These are phyloP conservation scores for Sinelater perroti DNA, from an alignment of 2,888 invertebrate species.

Conservation along the genomic window DNA sequence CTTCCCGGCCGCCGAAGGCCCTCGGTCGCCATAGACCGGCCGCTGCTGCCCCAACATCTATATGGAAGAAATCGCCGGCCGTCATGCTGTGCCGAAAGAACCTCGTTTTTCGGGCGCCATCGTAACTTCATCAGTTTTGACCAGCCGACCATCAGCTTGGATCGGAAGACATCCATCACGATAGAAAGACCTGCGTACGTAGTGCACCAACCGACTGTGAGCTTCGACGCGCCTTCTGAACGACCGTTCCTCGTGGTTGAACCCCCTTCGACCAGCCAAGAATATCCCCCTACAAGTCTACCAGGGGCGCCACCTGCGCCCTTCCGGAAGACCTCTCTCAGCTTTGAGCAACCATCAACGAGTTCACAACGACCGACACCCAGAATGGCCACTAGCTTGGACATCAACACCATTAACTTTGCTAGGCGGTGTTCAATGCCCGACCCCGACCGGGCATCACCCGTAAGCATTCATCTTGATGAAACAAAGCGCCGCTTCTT, in stretches of 20 bases:
- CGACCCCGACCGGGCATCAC: constrained; percentile 42
- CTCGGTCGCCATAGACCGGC: constrained; percentile 54
- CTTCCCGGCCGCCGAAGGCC: constrained; percentile 48
- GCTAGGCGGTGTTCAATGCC: constrained; percentile 49
- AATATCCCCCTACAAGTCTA: constrained; percentile 32
- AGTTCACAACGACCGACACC: constrained; percentile 46
- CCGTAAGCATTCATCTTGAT: constrained; percentile 54
- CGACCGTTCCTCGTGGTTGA: constrained; percentile 43
- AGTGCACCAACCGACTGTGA: constrained; percentile 39
- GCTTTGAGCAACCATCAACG: constrained; percentile 55
- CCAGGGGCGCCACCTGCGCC: constrained; percentile 31
- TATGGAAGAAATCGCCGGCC: constrained; percentile 51
- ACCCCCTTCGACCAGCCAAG: constrained; percentile 35
- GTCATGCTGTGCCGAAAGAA: constrained; percentile 56
- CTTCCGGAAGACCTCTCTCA: constrained; percentile 53
- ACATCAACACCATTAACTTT: constrained; percentile 48
- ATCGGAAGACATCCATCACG: constrained; percentile 49
- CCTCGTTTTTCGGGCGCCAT: constrained; percentile 44
- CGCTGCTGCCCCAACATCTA: constrained; percentile 46
- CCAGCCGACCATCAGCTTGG: constrained; percentile 47
- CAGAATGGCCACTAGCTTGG: constrained; percentile 56
- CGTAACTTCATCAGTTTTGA: constrained; percentile 59
- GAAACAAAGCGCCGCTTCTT: constrained; percentile 56
- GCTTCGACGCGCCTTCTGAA: constrained; percentile 42
- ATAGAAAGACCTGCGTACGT: constrained; percentile 47